Conservation (phyloP, 2,888 invertebrate genomes). For the Drosophila hawaiiensis region DNA sequence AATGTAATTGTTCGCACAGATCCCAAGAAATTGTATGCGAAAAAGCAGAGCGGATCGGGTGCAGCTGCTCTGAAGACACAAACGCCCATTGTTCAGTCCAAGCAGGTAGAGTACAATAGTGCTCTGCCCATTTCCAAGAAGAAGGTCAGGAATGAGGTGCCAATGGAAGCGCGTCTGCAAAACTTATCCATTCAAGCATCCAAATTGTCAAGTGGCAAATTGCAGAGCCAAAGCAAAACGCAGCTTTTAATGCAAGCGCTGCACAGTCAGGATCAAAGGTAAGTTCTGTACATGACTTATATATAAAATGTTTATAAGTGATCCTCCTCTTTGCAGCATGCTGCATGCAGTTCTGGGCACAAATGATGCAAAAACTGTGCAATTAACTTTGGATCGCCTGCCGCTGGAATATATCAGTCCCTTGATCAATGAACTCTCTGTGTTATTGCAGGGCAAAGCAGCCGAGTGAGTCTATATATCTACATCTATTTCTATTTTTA, state of each 20-base stretch:
- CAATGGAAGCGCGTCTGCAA: slow-evolving; percentile 93
- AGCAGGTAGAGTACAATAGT: slow-evolving; percentile 81
- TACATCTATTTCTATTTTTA: not conserved
- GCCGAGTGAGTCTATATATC: slow-evolving; percentile 87
- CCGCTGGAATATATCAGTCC: slow-evolving; percentile 91
- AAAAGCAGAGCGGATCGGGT: slow-evolving; percentile 58
- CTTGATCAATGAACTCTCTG: slow-evolving; percentile 90
- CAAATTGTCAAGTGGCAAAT: slow-evolving; percentile 68
- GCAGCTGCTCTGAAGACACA: slow-evolving; percentile 71
- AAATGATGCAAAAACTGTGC: slow-evolving; percentile 89
- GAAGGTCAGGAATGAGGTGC: slow-evolving; percentile 84
- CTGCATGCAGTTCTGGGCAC: slow-evolving; percentile 90
- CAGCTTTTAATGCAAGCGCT: slow-evolving; percentile 93
- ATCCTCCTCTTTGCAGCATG: slow-evolving; percentile 85
- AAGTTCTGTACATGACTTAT: slow-evolving; percentile 39
- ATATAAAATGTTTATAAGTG: not conserved
- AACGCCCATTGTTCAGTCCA: slow-evolving; percentile 70
- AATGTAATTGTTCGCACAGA: slow-evolving; percentile 85
- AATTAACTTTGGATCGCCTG: slow-evolving; percentile 90
- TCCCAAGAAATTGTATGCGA: slow-evolving; percentile 75
- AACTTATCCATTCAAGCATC: slow-evolving; percentile 89
- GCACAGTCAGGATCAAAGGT: slow-evolving; percentile 92
- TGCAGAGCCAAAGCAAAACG: slow-evolving; percentile 90
- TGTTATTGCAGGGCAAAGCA: slow-evolving; percentile 88
- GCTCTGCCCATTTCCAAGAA: slow-evolving; percentile 73